phyloP scores from a whole-genome alignment of 2,113 vertebrate species.

The Microcebus griseorufus region DNA sequence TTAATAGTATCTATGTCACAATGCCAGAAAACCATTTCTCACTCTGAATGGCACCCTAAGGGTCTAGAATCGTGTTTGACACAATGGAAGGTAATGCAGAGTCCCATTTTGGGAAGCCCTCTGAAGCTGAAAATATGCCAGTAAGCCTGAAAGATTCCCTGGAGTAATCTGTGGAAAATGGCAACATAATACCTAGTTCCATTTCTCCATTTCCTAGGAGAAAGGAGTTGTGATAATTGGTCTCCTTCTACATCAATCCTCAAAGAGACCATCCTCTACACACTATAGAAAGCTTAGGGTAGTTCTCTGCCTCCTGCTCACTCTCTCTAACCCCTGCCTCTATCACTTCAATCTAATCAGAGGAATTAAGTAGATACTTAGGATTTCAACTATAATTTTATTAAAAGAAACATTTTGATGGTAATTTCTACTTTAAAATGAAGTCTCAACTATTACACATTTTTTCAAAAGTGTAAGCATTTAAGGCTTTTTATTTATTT shows the following conservation, averaged over 20 bases:
- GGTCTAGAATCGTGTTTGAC: not conserved
- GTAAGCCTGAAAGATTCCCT: not conserved
- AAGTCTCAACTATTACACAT: not conserved
- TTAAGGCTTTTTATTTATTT: not conserved
- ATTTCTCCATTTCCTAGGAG: not conserved
- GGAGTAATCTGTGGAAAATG: not conserved
- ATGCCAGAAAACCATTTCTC: not conserved
- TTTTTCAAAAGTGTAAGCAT: not conserved
- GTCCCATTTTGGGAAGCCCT: not conserved
- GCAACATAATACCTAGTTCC: not conserved
- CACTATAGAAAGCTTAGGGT: not conserved
- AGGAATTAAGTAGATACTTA: not conserved
- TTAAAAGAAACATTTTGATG: not conserved
- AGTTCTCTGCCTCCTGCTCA: not conserved
- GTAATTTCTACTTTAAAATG: not conserved
- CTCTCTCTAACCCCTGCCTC: not conserved
- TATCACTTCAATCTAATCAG: not conserved
- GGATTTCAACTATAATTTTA: not conserved
- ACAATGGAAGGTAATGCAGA: not conserved
- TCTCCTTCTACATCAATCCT: not conserved
- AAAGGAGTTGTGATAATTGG: not conserved
- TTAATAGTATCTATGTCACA: not conserved
- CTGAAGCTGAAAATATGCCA: not conserved
- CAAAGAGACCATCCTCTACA: not conserved
- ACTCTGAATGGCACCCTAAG: not conserved